Conservation (phyloP, 2,888 invertebrate genomes). For the Oxystoma pomonae region DNA sequence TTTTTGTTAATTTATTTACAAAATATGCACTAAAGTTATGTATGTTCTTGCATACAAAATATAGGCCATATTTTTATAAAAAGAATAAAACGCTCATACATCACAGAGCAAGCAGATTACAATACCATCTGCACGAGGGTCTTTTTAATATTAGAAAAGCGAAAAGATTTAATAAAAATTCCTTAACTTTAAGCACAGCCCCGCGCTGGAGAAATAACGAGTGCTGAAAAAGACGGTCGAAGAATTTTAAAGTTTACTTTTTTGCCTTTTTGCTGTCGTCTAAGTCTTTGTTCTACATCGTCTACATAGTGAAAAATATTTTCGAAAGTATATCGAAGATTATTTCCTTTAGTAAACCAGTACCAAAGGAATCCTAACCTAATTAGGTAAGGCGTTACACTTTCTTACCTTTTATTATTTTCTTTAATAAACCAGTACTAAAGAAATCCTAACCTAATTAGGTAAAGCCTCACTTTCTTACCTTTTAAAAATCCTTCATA, state of each 20-base stretch:
- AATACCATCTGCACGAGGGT: neutral
- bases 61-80: neutral
- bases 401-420: no score
- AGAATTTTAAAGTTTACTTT: neutral
- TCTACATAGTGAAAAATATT: no score
- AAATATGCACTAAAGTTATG: no score
- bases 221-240: neutral
- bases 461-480: no score
- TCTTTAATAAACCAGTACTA: no score
- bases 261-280: neutral
- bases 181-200: neutral
- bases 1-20: no score
- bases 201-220: neutral
- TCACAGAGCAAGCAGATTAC: neutral
- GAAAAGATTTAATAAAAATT: neutral
- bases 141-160: neutral
- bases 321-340: no score
- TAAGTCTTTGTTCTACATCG: neutral
- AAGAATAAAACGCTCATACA: neutral
- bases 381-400: no score
- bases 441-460: no score
- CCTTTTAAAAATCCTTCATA: no score
- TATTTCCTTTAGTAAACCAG: no score
- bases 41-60: neutral
- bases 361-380: no score